Conservation (phyloP, 2,113 vertebrate genomes). For the Dipodomys stephensi region DNA sequence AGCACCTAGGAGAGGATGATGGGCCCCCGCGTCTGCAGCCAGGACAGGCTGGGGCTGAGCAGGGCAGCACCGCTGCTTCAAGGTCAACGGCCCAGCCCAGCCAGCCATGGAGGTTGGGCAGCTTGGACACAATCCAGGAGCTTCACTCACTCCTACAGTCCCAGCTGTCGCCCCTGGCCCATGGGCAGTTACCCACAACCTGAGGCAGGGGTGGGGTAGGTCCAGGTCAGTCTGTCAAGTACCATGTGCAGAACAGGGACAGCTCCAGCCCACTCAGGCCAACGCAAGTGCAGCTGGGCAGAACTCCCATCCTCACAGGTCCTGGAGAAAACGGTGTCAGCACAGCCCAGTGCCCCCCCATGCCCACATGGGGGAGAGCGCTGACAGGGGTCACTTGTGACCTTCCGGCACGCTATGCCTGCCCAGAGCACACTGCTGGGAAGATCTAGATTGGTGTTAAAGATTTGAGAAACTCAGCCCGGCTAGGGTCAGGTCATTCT, state of each 20-base stretch:
- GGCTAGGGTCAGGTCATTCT: background rate
- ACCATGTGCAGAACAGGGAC: too few relatives aligned
- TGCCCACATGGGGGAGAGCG: background rate
- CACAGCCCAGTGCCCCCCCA: too few relatives aligned
- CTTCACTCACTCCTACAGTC: background rate
- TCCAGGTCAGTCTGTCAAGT: background rate
- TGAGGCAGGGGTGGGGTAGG: background rate
- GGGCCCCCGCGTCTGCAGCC: fast-evolving
- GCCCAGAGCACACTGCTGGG: background rate
- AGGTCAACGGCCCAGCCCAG: background rate
- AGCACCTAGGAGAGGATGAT: background rate
- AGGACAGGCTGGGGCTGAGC: background rate
- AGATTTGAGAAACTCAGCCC: background rate
- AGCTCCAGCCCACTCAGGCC: background rate
- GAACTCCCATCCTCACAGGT: too few relatives aligned
- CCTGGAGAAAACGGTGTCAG: too few relatives aligned
- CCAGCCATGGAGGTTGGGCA: too few relatives aligned
- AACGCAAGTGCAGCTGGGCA: too few relatives aligned
- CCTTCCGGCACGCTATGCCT: background rate
- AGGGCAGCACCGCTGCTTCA: background rate
- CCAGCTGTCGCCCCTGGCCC: background rate
- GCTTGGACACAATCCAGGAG: background rate
- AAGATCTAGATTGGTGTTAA: background rate
- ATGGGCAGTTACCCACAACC: background rate
- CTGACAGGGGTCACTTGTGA: background rate